Evolutionary conservation across 2,113 vertebrate genomes (phyloP), one percentile per base, ranked within the genome.

Genomic region (Mola mola): DNA sequence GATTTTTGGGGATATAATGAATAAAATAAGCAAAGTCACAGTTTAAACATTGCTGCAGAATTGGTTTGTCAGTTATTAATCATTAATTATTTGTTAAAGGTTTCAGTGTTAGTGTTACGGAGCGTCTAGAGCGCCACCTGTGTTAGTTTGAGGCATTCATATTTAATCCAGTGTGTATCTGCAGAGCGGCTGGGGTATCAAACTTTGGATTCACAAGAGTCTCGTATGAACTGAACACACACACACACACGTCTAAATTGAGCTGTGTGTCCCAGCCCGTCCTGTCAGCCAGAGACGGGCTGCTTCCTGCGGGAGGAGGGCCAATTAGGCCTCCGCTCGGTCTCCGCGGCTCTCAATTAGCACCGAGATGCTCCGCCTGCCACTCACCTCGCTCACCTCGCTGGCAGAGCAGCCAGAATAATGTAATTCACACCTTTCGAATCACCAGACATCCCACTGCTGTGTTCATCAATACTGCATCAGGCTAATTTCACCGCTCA

Each of bases 371-470:
- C 42, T 55, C 77, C 51, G 75, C 86, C 87, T 92, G 91, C 93
- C 92, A 93, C 79, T 90, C 87, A 90, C 85, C 87, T 92, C 90
- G 90, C 86, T 72, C 73, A 34, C 49, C 48, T 55, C 57, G 12
- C 50, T 66, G 44, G 67, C 55, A 50, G 62, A 66, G 67, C 65
- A 48, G 62, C 40, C 70, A 66, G 61, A 74, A 72, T 63, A 79
- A 71, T 67, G 37, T 57, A 44, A 76, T 82, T 78, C 71, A 43
- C 76, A 79, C 77, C 71, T 71, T 82, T 77, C 55, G 64, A 69
- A 82, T 67, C 63, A 80, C 80, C 87, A 80, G 65, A 85, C 28
- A 57, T 66, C 84, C 80, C 50, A 68, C 78, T 64, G 79, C 75
- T 84, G 51, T 66, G 48, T 80, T 83, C 75, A 78, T 85, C 84